Conservation (phyloP, 2,888 invertebrate species). For the Spatulosminthurus flaviceps region DNA sequence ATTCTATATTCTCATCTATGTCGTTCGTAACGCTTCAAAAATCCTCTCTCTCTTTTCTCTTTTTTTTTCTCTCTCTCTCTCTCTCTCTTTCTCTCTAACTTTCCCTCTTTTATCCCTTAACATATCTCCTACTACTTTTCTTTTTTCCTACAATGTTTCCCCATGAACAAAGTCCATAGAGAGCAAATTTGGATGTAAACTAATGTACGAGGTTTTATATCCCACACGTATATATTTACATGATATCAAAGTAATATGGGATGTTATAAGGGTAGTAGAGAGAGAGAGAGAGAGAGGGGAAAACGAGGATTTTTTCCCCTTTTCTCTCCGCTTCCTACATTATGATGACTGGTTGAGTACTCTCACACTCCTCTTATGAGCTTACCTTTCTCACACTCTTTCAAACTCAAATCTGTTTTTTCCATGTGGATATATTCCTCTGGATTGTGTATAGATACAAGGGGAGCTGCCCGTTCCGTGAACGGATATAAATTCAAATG, state of each 20-base stretch:
- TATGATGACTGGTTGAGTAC: slow-evolving; percentile 26
- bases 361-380: slow-evolving; percentile 21
- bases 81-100: slow-evolving; percentile 12
- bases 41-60: neutral
- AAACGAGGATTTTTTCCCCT: slow-evolving; percentile 7
- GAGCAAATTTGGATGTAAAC: too few relatives aligned
- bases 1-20: slow-evolving; percentile 45
- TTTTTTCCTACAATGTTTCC: neutral
- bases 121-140: neutral
- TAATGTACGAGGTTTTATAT: too few relatives aligned
- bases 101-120: slow-evolving; percentile 17
- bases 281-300: neutral
- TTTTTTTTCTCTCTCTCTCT: neutral
- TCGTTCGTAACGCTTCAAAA: slow-evolving; percentile 37
- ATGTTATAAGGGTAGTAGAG: neutral
- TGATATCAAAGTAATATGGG: neutral
- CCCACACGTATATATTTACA: too few relatives aligned
- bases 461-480: too few relatives aligned
- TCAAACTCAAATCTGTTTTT: slow-evolving; percentile 25
- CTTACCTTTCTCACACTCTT: slow-evolving; percentile 44
- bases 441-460: too few relatives aligned
- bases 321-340: slow-evolving; percentile 2
- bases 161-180: too few relatives aligned
- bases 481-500: too few relatives aligned
- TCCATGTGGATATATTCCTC: neutral